Base-by-base conservation (phyloP, 1,140 invertebrate genomes). In the Anagrus nilaparvatae region DNA sequence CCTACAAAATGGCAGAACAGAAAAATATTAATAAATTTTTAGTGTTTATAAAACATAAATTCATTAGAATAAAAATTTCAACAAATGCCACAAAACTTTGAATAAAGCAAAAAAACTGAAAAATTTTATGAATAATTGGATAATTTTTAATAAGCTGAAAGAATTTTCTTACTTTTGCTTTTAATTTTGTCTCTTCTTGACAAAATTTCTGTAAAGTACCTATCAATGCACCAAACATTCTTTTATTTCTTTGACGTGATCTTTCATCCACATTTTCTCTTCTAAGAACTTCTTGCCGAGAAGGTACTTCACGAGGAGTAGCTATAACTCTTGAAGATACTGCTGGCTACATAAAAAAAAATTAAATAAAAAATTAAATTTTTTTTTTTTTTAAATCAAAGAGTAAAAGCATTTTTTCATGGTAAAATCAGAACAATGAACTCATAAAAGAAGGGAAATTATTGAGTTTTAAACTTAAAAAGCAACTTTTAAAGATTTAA, bases 141-240 rank as follows among this genome's bases (percentile, higher is more conserved):
- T 25, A 5, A 7, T 25, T 25, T 5, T 25, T 25, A 25, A 25
- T 25, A 19, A 38, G 3, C 8, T 32, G 39, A 43, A 40, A 27
- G 36, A 46, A 45, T 45, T 20, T 8, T 16, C 35, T 53, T 58
- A 79, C 81, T 58, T 78, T 82, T 57, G 76, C 77, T 65, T 90
- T 88, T 42, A 90, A 66, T 47, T 83, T 82, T 38, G 87, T 89
- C 67, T 96, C 90, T 62, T 97, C 93, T 60, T 90, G 85, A 56
- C 90, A 83, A 63, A 97, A 97, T 61, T 90, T 92, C 56, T 95
- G 88, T 47, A 97, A 65, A 29, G 93, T 97, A 4, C 93, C 93
- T 24, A 97, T 64, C 25, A 97, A 69, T 20, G 87, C 86, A 18
- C 93, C 91, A 73, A 97, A 96, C 85, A 97, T 96, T 47, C 94